Conservation (phyloP, 2,113 vertebrate species). For the Oryzias woworae region DNA sequence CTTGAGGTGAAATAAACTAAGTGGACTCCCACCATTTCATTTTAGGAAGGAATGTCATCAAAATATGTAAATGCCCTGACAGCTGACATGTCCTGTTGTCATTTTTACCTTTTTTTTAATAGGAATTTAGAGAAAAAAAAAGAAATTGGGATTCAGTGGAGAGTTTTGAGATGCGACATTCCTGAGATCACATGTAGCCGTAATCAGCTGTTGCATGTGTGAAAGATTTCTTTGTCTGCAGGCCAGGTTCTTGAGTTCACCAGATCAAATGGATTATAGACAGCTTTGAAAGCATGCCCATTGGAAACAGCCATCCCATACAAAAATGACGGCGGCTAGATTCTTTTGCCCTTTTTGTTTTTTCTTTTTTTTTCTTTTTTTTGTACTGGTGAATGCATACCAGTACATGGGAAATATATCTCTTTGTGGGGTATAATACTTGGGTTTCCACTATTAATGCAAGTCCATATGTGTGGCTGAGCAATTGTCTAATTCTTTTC, state of each 20-base stretch:
- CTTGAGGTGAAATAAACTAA: no score
- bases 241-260: conserved; percentile 67
- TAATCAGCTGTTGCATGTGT: conserved; percentile 67
- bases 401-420: conserved; percentile 43
- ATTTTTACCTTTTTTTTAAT: background rate
- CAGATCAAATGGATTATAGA: conserved; percentile 80
- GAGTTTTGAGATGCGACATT: conserved; percentile 71
- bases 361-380: conserved; percentile 47
- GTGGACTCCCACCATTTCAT: no score
- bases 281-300: conserved; percentile 69
- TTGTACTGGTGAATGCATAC: conserved; percentile 43
- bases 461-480: conserved; percentile 22
- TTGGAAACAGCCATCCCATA: conserved; percentile 58
- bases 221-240: conserved; percentile 78
- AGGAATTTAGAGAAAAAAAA: background rate
- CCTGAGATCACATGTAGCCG: conserved; percentile 71
- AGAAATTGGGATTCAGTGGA: conserved; percentile 46
- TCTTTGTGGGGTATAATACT: conserved; percentile 24
- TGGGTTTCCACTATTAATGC: conserved; percentile 27
- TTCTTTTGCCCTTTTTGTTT: conserved; percentile 32
- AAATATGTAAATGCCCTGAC: background rate
- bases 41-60: no score
- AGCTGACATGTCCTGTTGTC: background rate
- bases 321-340: conserved; percentile 60
- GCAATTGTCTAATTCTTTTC: conserved; percentile 10